phyloP scores from a whole-genome alignment of 2,888 invertebrate species.

The Acholoe squamosa region DNA sequence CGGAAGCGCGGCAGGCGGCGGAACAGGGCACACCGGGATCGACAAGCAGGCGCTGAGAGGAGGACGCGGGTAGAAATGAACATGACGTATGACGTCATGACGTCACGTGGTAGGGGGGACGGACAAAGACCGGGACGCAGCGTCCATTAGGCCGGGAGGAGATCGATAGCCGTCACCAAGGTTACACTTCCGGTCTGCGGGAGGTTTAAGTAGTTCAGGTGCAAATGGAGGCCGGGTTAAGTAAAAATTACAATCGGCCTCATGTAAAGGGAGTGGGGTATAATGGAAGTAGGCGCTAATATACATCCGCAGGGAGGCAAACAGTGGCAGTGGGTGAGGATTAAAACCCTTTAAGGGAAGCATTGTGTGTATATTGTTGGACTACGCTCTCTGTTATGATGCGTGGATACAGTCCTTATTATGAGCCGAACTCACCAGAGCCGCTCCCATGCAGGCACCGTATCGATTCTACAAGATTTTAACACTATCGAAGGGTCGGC shows the following conservation, averaged over 20 bases:
- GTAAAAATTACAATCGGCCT: constrained; percentile 24
- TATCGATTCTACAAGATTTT: too few relatives aligned
- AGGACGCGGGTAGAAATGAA: constrained; percentile 24
- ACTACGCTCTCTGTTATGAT: too few relatives aligned
- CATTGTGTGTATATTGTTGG: too few relatives aligned
- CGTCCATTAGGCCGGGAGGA: constrained; percentile 11
- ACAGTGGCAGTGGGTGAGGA: background rate
- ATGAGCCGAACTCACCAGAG: too few relatives aligned
- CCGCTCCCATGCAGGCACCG: too few relatives aligned
- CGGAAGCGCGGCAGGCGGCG: constrained; percentile 26
- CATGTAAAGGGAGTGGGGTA: background rate
- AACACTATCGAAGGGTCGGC: too few relatives aligned
- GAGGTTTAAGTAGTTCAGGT: constrained; percentile 47
- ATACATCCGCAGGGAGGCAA: background rate
- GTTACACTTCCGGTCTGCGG: constrained; percentile 39
- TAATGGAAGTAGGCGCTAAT: background rate
- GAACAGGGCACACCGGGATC: constrained; percentile 12
- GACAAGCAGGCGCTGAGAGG: background rate
- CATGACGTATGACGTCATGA: constrained; percentile 36
- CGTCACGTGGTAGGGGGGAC: background rate
- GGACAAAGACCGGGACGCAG: constrained; percentile 16
- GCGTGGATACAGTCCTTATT: too few relatives aligned
- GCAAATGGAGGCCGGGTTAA: constrained; percentile 52
- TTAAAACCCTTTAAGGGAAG: too few relatives aligned
- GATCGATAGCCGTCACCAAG: constrained; percentile 50